A percentile compares a stretch with the other conserved stretches of the same genome.
phyloP scores from a whole-genome alignment of 2,888 invertebrate species.

The Drosophila parthenogenetica region DNA sequence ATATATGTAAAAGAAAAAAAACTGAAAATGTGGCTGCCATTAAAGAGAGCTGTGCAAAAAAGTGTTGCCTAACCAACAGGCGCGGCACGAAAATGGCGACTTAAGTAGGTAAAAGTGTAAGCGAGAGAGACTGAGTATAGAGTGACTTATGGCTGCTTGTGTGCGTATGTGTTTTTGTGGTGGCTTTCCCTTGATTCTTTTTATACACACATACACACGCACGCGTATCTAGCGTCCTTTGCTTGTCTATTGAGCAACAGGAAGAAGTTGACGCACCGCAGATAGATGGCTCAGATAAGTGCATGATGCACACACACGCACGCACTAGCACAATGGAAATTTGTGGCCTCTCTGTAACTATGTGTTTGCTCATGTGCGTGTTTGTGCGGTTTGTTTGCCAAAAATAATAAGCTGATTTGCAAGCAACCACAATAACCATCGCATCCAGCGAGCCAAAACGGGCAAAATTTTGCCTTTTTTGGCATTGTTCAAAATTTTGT shows the following conservation, averaged over 20 bases:
- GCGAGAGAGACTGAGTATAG: constrained; percentile 10
- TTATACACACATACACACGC: neutral
- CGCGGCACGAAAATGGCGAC: constrained; percentile 43
- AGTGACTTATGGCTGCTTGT: neutral
- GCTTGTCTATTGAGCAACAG: constrained; percentile 54
- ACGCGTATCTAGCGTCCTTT: neutral
- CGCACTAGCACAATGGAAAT: constrained; percentile 53
- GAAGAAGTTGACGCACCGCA: constrained; percentile 65
- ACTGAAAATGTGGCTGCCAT: constrained; percentile 40
- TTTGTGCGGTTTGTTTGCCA: constrained; percentile 40
- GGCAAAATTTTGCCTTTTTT: constrained; percentile 34
- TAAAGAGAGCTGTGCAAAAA: constrained; percentile 43
- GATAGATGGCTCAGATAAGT: constrained; percentile 76
- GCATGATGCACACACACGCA: constrained; percentile 62
- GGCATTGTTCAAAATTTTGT: constrained; percentile 47
- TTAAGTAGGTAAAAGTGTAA: constrained; percentile 26
- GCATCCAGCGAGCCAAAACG: constrained; percentile 19
- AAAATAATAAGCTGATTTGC: constrained; percentile 58
- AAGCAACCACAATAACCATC: constrained; percentile 49
- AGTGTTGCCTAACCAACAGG: constrained; percentile 67
- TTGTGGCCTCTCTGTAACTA: constrained; percentile 41
- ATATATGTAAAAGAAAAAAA: constrained; percentile 5
- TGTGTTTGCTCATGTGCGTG: constrained; percentile 23
- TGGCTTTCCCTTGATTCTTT: constrained; percentile 18
- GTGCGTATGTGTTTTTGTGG: constrained; percentile 24